Evolutionary conservation across 1,140 invertebrate species (phyloP).

Genomic region (Anagrus nilaparvatae): DNA sequence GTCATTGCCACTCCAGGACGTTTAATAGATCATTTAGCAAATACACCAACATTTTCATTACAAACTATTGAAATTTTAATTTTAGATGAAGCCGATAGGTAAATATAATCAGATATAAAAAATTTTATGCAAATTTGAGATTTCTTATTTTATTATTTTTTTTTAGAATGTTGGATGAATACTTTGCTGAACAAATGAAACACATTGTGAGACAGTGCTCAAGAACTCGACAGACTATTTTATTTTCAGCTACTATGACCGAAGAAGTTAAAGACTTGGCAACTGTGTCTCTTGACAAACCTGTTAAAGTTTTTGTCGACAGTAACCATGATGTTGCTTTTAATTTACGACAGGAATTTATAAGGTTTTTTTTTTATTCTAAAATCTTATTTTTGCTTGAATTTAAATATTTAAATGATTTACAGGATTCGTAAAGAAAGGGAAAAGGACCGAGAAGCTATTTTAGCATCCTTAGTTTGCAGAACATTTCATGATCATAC

Average conservation of each 20-base stretch:
- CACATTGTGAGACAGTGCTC: constrained; percentile 88
- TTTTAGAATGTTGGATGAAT: constrained; percentile 91
- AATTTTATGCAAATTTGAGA: constrained; percentile 6
- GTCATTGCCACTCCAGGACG: constrained; percentile 97
- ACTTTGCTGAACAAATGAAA: constrained; percentile 97
- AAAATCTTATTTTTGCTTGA: not conserved
- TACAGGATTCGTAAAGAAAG: constrained; percentile 59
- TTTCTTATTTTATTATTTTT: constrained; percentile 22
- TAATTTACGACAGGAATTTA: constrained; percentile 92
- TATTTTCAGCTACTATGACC: constrained; percentile 99
- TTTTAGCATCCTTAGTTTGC: constrained; percentile 82
- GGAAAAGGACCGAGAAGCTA: constrained; percentile 83
- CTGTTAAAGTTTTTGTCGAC: constrained; percentile 90
- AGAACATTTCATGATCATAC: constrained; percentile 86
- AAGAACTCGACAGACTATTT: constrained; percentile 87
- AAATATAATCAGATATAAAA: constrained; percentile 9
- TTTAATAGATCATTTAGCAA: constrained; percentile 94
- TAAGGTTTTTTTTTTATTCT: constrained; percentile 48
- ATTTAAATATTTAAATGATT: not conserved
- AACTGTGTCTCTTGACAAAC: constrained; percentile 80
- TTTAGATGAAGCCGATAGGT: constrained; percentile 91
- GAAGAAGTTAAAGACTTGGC: constrained; percentile 91
- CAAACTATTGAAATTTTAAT: constrained; percentile 89
- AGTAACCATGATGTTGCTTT: constrained; percentile 92
- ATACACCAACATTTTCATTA: constrained; percentile 86